Percentiles rank a stretch among this genome's conserved stretches.
Evolutionary conservation across 2,888 invertebrate species (phyloP).

Genomic region (Tolmerus cingulatus): DNA sequence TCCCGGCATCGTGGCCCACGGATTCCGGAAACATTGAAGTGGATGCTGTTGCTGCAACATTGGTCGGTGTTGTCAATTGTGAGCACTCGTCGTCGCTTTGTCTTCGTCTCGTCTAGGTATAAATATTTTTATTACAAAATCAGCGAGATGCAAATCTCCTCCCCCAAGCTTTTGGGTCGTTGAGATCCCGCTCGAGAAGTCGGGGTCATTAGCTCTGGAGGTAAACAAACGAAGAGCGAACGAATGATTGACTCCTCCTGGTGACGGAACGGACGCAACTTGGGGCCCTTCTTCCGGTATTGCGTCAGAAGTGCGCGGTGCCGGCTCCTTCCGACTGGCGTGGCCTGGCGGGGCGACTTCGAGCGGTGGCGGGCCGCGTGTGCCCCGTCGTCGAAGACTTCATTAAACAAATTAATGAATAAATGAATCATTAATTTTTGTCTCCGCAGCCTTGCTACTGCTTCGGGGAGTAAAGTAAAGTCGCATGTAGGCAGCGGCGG

Average conservation of each 20-base stretch:
- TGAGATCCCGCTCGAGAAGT: not conserved
- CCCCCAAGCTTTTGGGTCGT: not conserved
- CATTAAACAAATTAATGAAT: conserved; percentile 40
- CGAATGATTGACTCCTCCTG: not conserved
- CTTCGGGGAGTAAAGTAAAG: not conserved
- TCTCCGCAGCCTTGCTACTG: conserved; percentile 18
- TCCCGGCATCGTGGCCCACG: not conserved
- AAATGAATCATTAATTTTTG: conserved; percentile 42
- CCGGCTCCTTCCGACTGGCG: not conserved
- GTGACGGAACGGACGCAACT: not conserved
- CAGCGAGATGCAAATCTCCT: conserved; percentile 14
- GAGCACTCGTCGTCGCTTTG: not conserved
- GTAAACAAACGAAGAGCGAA: conserved; percentile 20
- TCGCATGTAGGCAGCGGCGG: not conserved
- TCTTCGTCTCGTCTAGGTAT: not conserved
- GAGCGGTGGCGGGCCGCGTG: not conserved
- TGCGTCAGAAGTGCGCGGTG: not conserved
- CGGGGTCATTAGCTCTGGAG: conserved; percentile 24
- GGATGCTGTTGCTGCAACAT: not conserved
- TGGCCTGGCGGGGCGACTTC: not conserved
- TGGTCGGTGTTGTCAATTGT: not conserved
- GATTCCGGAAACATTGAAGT: conserved; percentile 4
- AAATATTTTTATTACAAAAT: not conserved
- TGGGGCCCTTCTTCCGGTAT: conserved; percentile 3
- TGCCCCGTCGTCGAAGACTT: not conserved